phyloP scores from a whole-genome alignment of 2,113 vertebrate species.

The Hypanus sabinus region DNA sequence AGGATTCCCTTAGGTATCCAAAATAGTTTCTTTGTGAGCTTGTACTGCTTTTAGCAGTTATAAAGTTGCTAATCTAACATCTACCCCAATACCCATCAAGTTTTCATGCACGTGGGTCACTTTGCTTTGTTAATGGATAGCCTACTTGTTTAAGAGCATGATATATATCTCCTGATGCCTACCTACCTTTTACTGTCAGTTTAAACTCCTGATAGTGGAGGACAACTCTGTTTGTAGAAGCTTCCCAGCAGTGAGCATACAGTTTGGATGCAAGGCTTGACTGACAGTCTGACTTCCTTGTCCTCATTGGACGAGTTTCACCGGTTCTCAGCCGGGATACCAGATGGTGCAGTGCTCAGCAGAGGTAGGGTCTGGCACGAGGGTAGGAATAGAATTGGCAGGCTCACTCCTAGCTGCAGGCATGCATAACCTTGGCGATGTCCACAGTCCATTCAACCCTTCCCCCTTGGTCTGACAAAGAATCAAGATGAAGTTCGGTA shows the following conservation, averaged over 20 bases:
- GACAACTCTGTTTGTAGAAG: background rate
- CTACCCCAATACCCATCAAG: background rate
- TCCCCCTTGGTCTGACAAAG: background rate
- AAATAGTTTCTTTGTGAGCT: background rate
- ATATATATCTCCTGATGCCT: background rate
- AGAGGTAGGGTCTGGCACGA: constrained; percentile 9
- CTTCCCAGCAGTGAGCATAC: background rate
- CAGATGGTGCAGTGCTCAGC: background rate
- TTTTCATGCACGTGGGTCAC: background rate
- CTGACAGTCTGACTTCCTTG: background rate
- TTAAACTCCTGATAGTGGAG: background rate
- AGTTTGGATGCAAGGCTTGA: background rate
- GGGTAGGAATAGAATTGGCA: constrained; percentile 9
- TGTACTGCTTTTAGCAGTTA: background rate
- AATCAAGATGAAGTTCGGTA: background rate
- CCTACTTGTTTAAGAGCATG: background rate
- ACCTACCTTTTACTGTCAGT: background rate
- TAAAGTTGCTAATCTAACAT: background rate
- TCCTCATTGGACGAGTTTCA: background rate
- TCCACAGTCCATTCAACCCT: background rate
- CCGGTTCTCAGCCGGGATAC: background rate
- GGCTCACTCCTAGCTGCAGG: background rate
- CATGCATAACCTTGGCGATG: background rate
- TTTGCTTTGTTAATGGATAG: background rate
- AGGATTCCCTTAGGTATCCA: background rate